Evolutionary conservation across 2,888 invertebrate species (phyloP), one percentile per base, ranked within the genome.

Genomic region (Meganola albula): DNA sequence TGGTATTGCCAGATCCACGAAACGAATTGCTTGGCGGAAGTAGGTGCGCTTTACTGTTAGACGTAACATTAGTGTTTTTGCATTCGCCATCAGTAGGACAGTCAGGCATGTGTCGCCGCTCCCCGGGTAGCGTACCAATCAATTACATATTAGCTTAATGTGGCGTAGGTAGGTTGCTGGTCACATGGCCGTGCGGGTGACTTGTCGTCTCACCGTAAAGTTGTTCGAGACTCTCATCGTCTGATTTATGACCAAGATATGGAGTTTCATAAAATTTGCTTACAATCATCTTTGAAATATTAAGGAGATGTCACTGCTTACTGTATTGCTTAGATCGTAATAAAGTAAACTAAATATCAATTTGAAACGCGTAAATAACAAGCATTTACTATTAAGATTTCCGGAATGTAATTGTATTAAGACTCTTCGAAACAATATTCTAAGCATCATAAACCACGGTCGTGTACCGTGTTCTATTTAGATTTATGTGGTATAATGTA

Each of bases 81-180:
- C 75, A 74, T 71, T 60, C 62, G 58, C 63, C 74, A 78, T 79
- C 71, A 78, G 71, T 74, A 74, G 76, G 74, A 78, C n/a, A n/a
- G n/a, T n/a, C 74, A 77, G 72, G 71, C 74, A 73, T 64, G 69
- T 61, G 58, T 60, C 54, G 62, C 48, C 58, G 56, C 68, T 71
- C 69, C 64, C n/a, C 67, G 68, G 62, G 53, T 69, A 71, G 59
- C 63, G 75, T 74, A 78, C 74, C 79, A 82, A 83, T 84, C 80
- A 82, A 83, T 79, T 83, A 76, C 74, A 73, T 83, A 84, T 85
- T 84, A 84, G 76, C 76, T 75, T 83, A 80, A 83, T 82, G 78
- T 73, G 65, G 73, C 70, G 72, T 59, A 71, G 77, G 80, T 75
- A 71, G 66, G 58, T 60, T 51, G 57, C 58, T 59, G 66, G 63